Conservation (phyloP, 2,888 invertebrate species). For the Dorcus parallelipipedus region DNA sequence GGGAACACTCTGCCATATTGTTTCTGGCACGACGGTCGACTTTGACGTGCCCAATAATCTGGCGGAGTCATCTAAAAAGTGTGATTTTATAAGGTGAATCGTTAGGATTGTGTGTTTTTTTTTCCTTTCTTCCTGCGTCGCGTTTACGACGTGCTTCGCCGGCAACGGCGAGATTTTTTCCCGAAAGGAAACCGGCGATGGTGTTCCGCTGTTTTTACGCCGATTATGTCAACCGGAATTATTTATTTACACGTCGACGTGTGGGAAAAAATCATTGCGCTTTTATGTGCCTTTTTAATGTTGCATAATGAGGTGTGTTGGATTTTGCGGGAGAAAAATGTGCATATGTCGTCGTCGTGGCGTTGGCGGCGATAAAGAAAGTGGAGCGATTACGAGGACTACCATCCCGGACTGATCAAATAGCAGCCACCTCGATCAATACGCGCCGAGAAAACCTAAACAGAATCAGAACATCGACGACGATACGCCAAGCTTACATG, state of each 20-base stretch:
- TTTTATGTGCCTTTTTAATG: too few species aligned
- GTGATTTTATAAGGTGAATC: constrained; percentile 1
- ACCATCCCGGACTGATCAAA: constrained; percentile 24
- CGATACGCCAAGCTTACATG: constrained; percentile 2
- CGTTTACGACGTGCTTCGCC: neutral
- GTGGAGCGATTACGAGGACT: neutral
- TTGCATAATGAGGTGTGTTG: too few species aligned
- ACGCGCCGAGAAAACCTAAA: constrained; percentile 23
- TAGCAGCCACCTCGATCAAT: constrained; percentile 24
- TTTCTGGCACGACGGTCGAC: neutral
- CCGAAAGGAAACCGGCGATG: neutral
- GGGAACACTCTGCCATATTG: neutral
- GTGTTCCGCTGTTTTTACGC: neutral
- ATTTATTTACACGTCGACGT: neutral
- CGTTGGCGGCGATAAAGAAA: neutral
- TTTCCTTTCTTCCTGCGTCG: too few species aligned
- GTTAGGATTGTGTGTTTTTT: neutral
- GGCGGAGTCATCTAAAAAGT: neutral
- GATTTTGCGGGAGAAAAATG: too few species aligned
- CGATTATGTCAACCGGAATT: neutral
- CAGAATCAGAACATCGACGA: constrained; percentile 18
- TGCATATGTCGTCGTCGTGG: neutral
- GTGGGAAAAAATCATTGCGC: neutral
- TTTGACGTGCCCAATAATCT: neutral
- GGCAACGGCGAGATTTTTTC: neutral